These are phyloP conservation scores for Bos javanicus DNA, from an alignment of 2,113 vertebrate genomes.

Conservation along the genomic window DNA sequence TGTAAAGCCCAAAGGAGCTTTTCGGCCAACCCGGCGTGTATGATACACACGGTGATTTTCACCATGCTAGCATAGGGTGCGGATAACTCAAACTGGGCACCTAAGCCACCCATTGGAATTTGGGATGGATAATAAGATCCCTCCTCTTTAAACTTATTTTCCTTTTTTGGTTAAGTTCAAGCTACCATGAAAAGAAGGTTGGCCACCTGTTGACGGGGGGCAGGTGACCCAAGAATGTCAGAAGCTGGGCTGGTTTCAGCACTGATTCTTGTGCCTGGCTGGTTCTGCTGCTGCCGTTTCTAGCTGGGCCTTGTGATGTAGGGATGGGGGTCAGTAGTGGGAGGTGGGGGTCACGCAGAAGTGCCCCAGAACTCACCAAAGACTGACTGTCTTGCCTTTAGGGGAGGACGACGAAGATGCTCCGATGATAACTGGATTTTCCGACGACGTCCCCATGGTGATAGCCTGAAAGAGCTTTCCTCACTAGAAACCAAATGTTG, in stretches of 20 bases:
- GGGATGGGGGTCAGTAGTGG: accelerated
- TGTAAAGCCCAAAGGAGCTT: background rate
- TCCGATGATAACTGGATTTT: conserved; percentile 98
- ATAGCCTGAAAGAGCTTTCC: conserved; percentile 88
- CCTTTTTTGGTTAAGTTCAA: background rate
- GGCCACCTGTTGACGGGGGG: background rate
- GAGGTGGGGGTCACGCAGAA: background rate
- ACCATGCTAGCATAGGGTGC: background rate
- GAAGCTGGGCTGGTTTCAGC: background rate
- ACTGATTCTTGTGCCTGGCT: accelerated
- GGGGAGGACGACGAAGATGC: conserved; percentile 97
- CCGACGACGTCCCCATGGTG: conserved; percentile 98
- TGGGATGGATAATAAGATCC: background rate
- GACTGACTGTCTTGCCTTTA: conserved; percentile 72
- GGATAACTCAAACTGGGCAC: background rate
- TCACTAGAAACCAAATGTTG: conserved; percentile 84
- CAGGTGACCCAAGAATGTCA: background rate
- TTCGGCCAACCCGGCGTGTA: background rate
- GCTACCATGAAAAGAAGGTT: background rate
- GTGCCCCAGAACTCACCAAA: background rate
- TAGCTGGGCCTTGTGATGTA: background rate
- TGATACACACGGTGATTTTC: background rate
- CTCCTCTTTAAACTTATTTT: background rate
- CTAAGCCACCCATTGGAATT: background rate
- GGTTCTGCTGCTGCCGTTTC: background rate